Conservation (phyloP, 2,113 vertebrate genomes). For the Lepisosteus oculatus region DNA sequence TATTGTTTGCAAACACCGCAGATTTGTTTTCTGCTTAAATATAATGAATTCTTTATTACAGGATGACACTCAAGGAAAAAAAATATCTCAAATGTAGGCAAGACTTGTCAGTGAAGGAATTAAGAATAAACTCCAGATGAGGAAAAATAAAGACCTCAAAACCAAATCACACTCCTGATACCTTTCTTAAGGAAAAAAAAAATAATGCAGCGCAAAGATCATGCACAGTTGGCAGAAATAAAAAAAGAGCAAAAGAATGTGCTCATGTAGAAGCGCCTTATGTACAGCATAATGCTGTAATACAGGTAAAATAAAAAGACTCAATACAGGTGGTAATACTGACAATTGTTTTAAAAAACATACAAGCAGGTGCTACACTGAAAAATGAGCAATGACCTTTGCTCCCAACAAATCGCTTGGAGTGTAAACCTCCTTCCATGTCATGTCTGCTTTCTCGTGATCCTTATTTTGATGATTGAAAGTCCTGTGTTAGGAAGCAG, state of each 20-base stretch:
- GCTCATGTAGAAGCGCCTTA: neutral
- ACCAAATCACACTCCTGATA: neutral
- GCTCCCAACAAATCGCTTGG: no score
- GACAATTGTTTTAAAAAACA: slow-evolving; percentile 35
- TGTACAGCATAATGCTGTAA: neutral
- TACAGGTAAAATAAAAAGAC: neutral
- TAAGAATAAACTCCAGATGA: neutral
- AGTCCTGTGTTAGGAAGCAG: no score
- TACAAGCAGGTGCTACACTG: no score
- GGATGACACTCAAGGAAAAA: neutral
- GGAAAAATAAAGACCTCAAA: neutral
- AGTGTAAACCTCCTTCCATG: no score
- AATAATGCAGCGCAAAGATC: neutral
- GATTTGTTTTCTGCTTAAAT: neutral
- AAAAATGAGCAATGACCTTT: no score
- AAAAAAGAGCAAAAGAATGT: slow-evolving; percentile 4
- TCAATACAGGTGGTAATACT: slow-evolving; percentile 30
- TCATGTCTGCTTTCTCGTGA: no score
- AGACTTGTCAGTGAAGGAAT: neutral
- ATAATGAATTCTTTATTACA: slow-evolving; percentile 2
- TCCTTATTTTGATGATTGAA: no score
- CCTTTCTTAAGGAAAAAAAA: neutral
- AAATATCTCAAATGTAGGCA: neutral
- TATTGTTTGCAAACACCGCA: neutral
- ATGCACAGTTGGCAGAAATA: neutral